A percentile compares a stretch with the other conserved stretches of the same genome.
Evolutionary conservation across 2,888 invertebrate species (phyloP).

Genomic region (Dioctria linearis): DNA sequence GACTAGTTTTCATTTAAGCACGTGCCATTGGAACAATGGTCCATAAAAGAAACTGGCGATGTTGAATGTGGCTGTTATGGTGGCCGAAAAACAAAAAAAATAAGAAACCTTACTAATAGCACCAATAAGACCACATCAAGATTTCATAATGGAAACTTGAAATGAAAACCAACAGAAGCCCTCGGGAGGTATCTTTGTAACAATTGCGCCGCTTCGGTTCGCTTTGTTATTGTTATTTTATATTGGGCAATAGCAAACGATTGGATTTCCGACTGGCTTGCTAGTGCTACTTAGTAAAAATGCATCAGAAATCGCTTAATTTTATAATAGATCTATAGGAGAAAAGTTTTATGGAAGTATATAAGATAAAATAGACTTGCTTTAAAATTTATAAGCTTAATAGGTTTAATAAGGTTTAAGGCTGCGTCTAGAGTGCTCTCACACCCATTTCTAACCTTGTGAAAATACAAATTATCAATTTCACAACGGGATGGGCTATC

Average conservation of each 20-base stretch:
- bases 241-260: slow-evolving; percentile 28
- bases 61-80: slow-evolving; percentile 22
- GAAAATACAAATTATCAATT: no score
- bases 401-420: no score
- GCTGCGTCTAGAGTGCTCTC: no score
- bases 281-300: slow-evolving; percentile 1
- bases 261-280: slow-evolving; percentile 23
- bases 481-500: no score
- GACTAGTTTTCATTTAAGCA: slow-evolving; percentile 33
- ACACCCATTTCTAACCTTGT: no score
- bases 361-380: no score
- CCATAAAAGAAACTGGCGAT: slow-evolving; percentile 45
- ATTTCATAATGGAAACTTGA: slow-evolving; percentile 54
- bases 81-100: background rate
- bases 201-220: slow-evolving; percentile 35
- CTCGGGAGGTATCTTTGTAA: slow-evolving; percentile 52
- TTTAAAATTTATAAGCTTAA: no score
- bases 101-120: slow-evolving; percentile 31
- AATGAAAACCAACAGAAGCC: slow-evolving; percentile 57
- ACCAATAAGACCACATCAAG: slow-evolving; percentile 45
- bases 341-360: background rate
- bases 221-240: slow-evolving; percentile 39
- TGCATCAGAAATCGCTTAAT: slow-evolving; percentile 31
- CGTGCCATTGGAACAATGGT: slow-evolving; percentile 42
- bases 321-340: slow-evolving; percentile 5